Conservation (phyloP, 2,113 vertebrate genomes). For the Tapirus terrestris region DNA sequence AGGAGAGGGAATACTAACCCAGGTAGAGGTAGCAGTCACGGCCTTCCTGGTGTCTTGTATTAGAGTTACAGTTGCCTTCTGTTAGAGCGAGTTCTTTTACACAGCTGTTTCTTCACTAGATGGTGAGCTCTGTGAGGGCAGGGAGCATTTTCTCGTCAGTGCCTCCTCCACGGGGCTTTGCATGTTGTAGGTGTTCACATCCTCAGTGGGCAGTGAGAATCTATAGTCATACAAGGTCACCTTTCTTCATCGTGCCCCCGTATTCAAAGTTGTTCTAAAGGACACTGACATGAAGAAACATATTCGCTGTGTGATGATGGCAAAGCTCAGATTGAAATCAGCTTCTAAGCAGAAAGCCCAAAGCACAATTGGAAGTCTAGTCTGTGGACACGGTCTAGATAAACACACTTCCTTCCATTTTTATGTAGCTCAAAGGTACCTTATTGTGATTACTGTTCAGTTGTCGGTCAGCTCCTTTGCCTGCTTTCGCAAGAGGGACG, state of each 20-base stretch:
- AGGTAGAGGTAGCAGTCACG: rapidly evolving
- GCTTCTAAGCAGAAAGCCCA: neutral
- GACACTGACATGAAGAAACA: neutral
- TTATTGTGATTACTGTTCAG: too few species aligned
- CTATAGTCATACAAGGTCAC: rapidly evolving
- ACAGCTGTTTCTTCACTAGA: too few species aligned
- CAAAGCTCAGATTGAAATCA: neutral
- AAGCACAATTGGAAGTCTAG: neutral
- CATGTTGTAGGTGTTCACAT: rapidly evolving
- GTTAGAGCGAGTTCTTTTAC: neutral
- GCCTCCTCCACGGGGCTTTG: too few species aligned
- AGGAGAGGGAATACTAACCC: neutral
- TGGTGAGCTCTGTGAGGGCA: rapidly evolving
- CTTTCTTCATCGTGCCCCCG: neutral
- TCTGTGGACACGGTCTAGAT: neutral
- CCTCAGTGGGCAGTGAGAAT: rapidly evolving
- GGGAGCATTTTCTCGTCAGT: rapidly evolving
- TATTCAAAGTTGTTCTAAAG: neutral
- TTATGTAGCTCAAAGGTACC: neutral
- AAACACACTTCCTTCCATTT: neutral
- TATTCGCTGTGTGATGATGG: neutral
- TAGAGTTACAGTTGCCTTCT: neutral
- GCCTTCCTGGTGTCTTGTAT: neutral
- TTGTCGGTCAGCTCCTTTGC: neutral
- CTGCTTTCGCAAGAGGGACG: neutral